Evolutionary conservation across 2,888 invertebrate genomes (phyloP).

Genomic region (Atethmia centrago): DNA sequence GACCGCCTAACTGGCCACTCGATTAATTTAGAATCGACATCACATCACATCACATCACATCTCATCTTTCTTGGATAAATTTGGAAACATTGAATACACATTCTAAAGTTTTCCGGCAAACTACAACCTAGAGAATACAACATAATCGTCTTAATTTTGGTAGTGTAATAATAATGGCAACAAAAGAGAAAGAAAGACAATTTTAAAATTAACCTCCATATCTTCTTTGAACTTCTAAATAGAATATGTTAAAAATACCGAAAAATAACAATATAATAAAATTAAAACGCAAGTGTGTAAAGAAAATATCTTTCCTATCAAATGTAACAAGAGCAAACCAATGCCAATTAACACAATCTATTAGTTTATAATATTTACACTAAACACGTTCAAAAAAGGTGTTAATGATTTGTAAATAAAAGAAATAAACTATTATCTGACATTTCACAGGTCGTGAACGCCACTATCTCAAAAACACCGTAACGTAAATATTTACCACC

Average conservation of each 20-base stretch:
- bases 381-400: conserved; percentile 23
- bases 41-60: conserved; percentile 12
- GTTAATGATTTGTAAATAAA: conserved; percentile 45
- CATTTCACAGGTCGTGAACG: conserved; percentile 36
- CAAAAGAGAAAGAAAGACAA: neutral
- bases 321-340: conserved; percentile 47
- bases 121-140: neutral
- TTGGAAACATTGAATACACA: neutral
- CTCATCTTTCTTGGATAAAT: neutral
- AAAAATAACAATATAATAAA: conserved; percentile 54
- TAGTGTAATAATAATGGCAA: neutral
- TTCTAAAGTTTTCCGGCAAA: neutral
- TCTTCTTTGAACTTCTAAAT: conserved; percentile 26
- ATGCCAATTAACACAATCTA: conserved; percentile 41
- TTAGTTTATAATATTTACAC: conserved; percentile 47
- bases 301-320: conserved; percentile 33
- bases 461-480: conserved; percentile 40
- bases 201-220: conserved; percentile 16
- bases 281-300: conserved; percentile 26
- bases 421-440: conserved; percentile 29
- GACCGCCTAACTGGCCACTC: conserved; percentile 31
- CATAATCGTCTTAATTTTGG: conserved; percentile 1
- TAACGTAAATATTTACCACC: conserved; percentile 39
- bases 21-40: conserved; percentile 40
- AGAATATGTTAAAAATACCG: conserved; percentile 32